These are phyloP conservation scores for Rhodinocichla rosea DNA, from an alignment of 2,113 vertebrate species.

Conservation along the genomic window DNA sequence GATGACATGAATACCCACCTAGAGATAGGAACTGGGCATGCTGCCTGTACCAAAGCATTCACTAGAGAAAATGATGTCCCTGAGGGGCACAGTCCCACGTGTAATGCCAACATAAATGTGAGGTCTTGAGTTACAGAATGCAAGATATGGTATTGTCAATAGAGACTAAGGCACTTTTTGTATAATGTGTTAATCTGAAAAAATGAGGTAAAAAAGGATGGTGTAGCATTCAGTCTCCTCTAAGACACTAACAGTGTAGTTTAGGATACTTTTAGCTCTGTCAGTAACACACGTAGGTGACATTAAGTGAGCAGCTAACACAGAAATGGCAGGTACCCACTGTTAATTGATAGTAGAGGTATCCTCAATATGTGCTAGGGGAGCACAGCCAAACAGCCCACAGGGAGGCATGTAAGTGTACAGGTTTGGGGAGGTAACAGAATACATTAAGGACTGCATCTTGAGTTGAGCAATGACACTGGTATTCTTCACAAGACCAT, in stretches of 20 bases:
- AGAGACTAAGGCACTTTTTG: background rate
- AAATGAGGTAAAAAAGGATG: background rate
- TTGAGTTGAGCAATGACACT: background rate
- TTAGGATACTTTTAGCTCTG: background rate
- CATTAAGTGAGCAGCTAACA: background rate
- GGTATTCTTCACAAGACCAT: background rate
- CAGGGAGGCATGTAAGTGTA: background rate
- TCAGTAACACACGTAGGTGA: background rate
- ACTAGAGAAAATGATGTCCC: background rate
- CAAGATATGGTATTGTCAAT: background rate
- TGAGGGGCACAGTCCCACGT: rapidly evolving
- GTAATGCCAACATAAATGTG: background rate
- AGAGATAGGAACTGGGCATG: background rate
- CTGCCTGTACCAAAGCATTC: background rate
- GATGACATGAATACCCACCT: background rate
- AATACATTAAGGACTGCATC: background rate
- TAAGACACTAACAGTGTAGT: background rate
- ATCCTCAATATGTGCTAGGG: background rate
- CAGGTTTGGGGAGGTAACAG: background rate
- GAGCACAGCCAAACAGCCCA: background rate
- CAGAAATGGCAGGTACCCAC: background rate
- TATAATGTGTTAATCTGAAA: background rate
- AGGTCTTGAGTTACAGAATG: background rate
- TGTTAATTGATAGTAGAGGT: background rate
- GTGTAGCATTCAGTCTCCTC: background rate